These are phyloP conservation scores for Acanthopagrus latus DNA, from an alignment of 2,797 vertebrate genomes.

Conservation along the genomic window DNA sequence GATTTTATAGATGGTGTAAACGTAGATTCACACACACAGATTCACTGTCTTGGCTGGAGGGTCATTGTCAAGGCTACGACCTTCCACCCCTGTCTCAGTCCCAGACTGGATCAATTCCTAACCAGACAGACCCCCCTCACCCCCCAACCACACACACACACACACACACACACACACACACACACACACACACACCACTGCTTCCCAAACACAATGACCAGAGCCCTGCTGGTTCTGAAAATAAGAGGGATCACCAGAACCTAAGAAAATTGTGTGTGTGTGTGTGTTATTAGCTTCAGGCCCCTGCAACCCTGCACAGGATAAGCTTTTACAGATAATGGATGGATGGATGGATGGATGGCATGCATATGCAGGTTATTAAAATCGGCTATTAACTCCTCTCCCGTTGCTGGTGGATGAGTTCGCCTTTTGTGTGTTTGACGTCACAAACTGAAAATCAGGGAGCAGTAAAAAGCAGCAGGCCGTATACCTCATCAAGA, in stretches of 20 bases:
- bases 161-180: not conserved
- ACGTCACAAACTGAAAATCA: no score
- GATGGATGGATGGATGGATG: no score
- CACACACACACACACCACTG: constrained; percentile 1
- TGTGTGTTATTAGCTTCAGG: constrained; percentile 1
- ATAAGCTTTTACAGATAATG: no score
- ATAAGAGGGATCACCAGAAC: constrained; percentile 57
- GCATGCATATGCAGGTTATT: no score
- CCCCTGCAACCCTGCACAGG: no score
- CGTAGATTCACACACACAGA: constrained; percentile 34
- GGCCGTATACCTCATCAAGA: no score
- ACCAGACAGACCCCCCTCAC: constrained; percentile 72
- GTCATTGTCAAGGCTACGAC: constrained; percentile 71
- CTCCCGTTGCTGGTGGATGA: no score
- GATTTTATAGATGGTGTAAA: not conserved
- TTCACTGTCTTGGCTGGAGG: constrained; percentile 43
- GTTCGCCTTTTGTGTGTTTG: no score
- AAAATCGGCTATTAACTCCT: no score
- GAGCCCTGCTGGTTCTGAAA: constrained; percentile 60
- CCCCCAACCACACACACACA: constrained; percentile 4
- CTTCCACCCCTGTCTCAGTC: constrained; percentile 77
- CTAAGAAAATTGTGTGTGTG: constrained; percentile 31
- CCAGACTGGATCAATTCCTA: constrained; percentile 84
- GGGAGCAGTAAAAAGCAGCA: no score
- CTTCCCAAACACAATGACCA: constrained; percentile 70